phyloP scores from a whole-genome alignment of 53 echinoderm and acorn worm species.

The Holothuria scabra region DNA sequence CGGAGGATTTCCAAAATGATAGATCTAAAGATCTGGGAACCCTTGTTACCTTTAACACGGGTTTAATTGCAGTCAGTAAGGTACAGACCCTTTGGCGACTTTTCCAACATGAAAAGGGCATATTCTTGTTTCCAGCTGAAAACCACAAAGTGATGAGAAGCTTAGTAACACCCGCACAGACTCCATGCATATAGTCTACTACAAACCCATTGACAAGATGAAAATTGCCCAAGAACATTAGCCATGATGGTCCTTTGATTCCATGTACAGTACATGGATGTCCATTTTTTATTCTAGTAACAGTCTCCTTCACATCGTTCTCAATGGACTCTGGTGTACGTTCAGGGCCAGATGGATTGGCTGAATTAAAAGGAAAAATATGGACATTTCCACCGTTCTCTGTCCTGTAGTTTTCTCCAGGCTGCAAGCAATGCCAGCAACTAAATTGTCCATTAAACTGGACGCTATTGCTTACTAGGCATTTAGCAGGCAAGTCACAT shows the following conservation, averaged over 20 bases:
- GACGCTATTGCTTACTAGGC: slow-evolving; percentile 49
- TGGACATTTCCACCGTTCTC: slow-evolving; percentile 48
- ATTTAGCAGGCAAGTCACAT: slow-evolving; percentile 57
- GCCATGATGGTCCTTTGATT: slow-evolving; percentile 54
- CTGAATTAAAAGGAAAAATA: slow-evolving; percentile 37
- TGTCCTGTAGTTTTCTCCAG: slow-evolving; percentile 51
- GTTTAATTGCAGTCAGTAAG: slow-evolving; percentile 32
- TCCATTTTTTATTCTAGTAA: slow-evolving; percentile 34
- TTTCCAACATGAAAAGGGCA: slow-evolving; percentile 31
- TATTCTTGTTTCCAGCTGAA: not conserved
- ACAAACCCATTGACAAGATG: slow-evolving; percentile 43
- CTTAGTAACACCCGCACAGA: slow-evolving; percentile 57
- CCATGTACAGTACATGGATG: slow-evolving; percentile 37
- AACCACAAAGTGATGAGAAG: slow-evolving; percentile 49
- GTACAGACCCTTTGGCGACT: slow-evolving; percentile 24
- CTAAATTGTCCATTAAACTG: slow-evolving; percentile 61
- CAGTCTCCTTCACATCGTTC: not conserved
- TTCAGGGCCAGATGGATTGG: slow-evolving; percentile 45
- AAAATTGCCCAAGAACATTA: slow-evolving; percentile 49
- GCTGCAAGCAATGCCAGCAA: slow-evolving; percentile 57
- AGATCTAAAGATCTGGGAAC: slow-evolving; percentile 53
- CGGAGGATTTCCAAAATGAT: slow-evolving; percentile 62
- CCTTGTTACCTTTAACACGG: slow-evolving; percentile 41
- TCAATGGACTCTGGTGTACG: slow-evolving; percentile 26
- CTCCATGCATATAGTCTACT: slow-evolving; percentile 60